A percentile compares a stretch with the other conserved stretches of the same genome.
phyloP scores from a whole-genome alignment of 1,140 invertebrate species.

The Venturia canescens region DNA sequence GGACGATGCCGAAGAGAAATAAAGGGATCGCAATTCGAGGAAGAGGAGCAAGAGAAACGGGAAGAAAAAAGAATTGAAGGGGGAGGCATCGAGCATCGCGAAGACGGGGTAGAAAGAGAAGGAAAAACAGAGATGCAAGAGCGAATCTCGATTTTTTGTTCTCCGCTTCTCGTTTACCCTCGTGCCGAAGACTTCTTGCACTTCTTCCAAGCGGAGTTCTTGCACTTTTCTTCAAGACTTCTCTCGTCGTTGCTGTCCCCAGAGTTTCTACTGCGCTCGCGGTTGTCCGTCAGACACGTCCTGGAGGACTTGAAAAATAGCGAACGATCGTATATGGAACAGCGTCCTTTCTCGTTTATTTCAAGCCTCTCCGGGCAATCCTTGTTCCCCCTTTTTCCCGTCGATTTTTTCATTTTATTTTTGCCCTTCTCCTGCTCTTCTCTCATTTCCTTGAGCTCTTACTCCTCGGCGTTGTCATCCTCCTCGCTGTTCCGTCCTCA shows the following conservation, averaged over 20 bases:
- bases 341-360: not conserved
- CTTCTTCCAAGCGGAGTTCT: not conserved
- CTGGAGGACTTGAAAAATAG: not conserved
- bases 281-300: conserved; percentile 13
- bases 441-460: conserved; percentile 55
- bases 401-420: conserved; percentile 38
- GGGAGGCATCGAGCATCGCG: not conserved
- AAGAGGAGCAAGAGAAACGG: not conserved
- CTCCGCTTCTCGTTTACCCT: not conserved
- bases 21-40: conserved; percentile 2
- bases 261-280: not conserved
- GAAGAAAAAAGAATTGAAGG: not conserved
- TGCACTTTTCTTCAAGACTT: not conserved
- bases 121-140: not conserved
- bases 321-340: conserved; percentile 13
- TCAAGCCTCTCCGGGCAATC: not conserved
- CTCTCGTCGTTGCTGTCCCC: not conserved
- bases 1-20: conserved; percentile 15
- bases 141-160: conserved; percentile 2
- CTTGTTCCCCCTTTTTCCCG: conserved; percentile 44
- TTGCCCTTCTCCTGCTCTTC: conserved; percentile 23
- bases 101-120: not conserved
- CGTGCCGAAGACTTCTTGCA: conserved; percentile 16
- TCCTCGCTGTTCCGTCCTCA: conserved; percentile 5
- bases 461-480: conserved; percentile 9